Evolutionary conservation across 2,888 invertebrate genomes (phyloP).

Genomic region (Ormyrus rosae): DNA sequence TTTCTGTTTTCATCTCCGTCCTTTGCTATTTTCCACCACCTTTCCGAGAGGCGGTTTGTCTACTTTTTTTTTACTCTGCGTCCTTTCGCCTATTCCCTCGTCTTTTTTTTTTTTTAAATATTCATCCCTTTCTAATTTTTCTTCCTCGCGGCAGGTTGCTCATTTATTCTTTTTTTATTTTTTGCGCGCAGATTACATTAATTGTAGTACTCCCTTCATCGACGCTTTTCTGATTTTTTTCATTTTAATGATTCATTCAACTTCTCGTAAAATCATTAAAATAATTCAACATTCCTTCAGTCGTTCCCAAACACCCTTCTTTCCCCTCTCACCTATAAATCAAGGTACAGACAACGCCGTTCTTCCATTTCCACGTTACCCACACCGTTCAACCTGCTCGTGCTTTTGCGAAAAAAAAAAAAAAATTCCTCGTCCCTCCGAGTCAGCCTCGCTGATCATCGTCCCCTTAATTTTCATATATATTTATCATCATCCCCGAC

Average conservation of each 20-base stretch:
- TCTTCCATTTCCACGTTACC: not conserved
- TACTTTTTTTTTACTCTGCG: not conserved
- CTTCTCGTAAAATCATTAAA: too few species aligned
- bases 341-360: too few species aligned
- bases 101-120: not conserved
- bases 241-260: too few species aligned
- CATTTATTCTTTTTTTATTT: not conserved
- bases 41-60: not conserved
- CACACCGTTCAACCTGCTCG: not conserved
- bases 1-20: not conserved
- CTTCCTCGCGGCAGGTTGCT: not conserved
- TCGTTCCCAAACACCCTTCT: too few species aligned
- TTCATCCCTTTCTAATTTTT: constrained; percentile 11
- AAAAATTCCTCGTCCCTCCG: not conserved
- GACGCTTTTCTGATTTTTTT: not conserved
- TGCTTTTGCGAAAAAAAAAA: not conserved
- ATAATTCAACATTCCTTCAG: too few species aligned
- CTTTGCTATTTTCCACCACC: not conserved
- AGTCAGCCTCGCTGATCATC: too few species aligned
- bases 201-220: not conserved
- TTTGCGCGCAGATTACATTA: too few species aligned
- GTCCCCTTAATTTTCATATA: not conserved
- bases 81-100: not conserved
- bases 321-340: too few species aligned
- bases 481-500: not conserved